Conservation (phyloP, 2,888 invertebrate species). For the Myopa testacea region DNA sequence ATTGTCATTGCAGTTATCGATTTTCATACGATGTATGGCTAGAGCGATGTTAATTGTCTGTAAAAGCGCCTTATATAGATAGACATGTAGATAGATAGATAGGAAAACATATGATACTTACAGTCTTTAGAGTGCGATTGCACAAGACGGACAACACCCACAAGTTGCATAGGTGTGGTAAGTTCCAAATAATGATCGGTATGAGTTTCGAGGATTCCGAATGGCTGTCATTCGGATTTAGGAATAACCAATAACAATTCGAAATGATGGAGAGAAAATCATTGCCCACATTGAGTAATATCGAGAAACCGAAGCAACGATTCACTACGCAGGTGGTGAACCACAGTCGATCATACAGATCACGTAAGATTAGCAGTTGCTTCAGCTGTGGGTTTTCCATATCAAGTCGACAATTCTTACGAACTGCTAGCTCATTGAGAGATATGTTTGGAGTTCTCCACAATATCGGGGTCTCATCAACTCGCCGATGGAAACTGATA, state of each 20-base stretch:
- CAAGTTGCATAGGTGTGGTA: constrained; percentile 63
- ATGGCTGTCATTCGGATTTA: constrained; percentile 57
- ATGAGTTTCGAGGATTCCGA: constrained; percentile 53
- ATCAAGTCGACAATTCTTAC: constrained; percentile 5
- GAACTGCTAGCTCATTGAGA: constrained; percentile 16
- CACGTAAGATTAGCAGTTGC: constrained; percentile 55
- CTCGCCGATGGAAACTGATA: background rate
- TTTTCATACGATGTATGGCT: constrained; percentile 66
- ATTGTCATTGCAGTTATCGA: constrained; percentile 62
- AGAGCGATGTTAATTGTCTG: constrained; percentile 61
- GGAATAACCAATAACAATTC: constrained; percentile 66
- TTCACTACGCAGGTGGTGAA: constrained; percentile 57
- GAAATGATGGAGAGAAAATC: constrained; percentile 65
- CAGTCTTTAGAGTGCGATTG: background rate
- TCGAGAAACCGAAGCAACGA: constrained; percentile 60
- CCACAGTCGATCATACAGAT: constrained; percentile 64
- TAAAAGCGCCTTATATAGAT: background rate
- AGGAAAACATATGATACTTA: background rate
- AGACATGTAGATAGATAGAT: background rate
- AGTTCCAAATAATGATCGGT: constrained; percentile 57
- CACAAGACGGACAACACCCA: constrained; percentile 60
- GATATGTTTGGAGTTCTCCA: constrained; percentile 5
- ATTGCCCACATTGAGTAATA: constrained; percentile 63
- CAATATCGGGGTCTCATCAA: background rate
- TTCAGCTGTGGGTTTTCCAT: constrained; percentile 50